phyloP scores from a whole-genome alignment of 2,113 vertebrate genomes.

The Geothlypis trichas region DNA sequence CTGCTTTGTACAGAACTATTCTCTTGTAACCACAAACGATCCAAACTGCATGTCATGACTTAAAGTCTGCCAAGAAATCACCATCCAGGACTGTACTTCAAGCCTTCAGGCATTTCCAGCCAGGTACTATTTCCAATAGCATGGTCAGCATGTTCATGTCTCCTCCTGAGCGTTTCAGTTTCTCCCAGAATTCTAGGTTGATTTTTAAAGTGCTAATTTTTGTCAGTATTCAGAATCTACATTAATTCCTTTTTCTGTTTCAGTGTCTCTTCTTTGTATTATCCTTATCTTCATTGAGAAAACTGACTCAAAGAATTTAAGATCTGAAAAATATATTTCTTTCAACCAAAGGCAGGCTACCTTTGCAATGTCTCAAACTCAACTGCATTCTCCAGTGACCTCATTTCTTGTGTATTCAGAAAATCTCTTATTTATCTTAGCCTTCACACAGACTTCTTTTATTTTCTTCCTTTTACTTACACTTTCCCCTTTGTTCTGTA shows the following conservation, averaged over 20 bases:
- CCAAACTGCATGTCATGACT: background rate
- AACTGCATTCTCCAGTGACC: conserved; percentile 11
- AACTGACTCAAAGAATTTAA: background rate
- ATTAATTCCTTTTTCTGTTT: background rate
- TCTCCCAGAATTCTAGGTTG: background rate
- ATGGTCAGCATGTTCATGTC: background rate
- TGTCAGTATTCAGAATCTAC: background rate
- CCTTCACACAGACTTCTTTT: background rate
- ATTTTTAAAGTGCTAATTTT: background rate
- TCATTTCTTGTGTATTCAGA: background rate
- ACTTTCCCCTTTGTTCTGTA: conserved; percentile 13
- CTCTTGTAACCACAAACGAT: background rate
- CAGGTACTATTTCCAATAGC: background rate
- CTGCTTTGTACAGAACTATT: background rate
- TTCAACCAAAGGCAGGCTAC: background rate
- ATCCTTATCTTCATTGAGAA: background rate
- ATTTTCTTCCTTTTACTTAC: conserved; percentile 12
- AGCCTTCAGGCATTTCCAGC: background rate
- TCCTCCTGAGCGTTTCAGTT: background rate
- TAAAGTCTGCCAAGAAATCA: background rate
- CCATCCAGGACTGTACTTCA: background rate
- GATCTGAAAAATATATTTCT: background rate
- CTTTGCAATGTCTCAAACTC: background rate
- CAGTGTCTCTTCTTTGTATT: background rate
- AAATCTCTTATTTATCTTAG: conserved; percentile 17